Evolutionary conservation across 2,888 invertebrate genomes (phyloP).

Genomic region (Falcaria lacertinaria): DNA sequence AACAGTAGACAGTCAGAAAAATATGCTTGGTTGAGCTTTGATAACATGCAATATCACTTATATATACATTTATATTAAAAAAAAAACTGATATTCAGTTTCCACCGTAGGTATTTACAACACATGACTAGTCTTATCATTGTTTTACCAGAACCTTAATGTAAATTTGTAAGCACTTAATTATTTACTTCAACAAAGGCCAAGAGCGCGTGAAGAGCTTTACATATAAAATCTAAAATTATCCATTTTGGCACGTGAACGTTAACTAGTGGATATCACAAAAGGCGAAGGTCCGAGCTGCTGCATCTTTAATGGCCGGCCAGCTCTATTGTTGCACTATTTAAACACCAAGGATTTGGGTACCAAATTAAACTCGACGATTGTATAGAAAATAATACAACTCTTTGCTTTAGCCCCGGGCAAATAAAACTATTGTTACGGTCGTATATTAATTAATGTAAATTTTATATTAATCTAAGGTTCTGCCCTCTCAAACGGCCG

Average conservation of each 20-base stretch:
- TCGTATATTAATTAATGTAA: slow-evolving; percentile 60
- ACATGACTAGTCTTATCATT: no score
- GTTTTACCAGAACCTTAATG: background rate
- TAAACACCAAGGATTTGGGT: slow-evolving; percentile 52
- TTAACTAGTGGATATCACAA: slow-evolving; percentile 48
- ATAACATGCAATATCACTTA: no score
- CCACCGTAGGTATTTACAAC: no score
- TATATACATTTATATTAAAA: no score
- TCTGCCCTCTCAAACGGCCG: slow-evolving; percentile 23
- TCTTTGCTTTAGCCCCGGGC: slow-evolving; percentile 52
- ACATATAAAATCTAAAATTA: slow-evolving; percentile 6
- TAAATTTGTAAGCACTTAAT: no score
- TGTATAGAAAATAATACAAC: slow-evolving; percentile 66
- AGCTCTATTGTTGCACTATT: slow-evolving; percentile 74
- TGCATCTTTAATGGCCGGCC: slow-evolving; percentile 70
- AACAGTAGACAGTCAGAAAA: no score
- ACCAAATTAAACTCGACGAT: slow-evolving; percentile 58
- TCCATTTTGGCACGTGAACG: slow-evolving; percentile 21
- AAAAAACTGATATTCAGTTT: no score
- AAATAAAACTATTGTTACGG: slow-evolving; percentile 66
- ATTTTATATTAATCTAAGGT: slow-evolving; percentile 52
- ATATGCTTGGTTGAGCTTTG: no score
- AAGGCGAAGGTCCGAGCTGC: slow-evolving; percentile 58
- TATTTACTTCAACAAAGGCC: no score
- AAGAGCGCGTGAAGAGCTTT: background rate